Percentiles rank a stretch among this genome's conserved stretches.
Conservation (phyloP, 2,113 vertebrate species). For the Nanorana parkeri region DNA sequence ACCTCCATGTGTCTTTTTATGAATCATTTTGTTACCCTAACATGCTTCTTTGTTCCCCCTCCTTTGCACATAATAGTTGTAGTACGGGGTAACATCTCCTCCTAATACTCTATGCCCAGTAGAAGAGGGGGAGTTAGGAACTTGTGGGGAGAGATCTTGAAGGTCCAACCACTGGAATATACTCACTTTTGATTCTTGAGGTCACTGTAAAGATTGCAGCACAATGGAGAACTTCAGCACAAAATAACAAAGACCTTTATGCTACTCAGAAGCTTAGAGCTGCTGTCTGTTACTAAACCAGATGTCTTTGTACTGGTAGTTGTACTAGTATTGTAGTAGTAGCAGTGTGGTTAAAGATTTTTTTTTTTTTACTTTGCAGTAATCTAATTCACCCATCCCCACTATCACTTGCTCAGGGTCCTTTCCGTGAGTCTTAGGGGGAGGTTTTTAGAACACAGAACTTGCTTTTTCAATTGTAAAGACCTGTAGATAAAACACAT, state of each 20-base stretch:
- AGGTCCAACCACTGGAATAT: conserved; percentile 55
- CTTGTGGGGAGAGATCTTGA: neutral
- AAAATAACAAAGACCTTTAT: neutral
- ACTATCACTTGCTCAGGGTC: conserved; percentile 41
- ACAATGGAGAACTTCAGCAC: conserved; percentile 4
- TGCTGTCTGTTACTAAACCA: neutral
- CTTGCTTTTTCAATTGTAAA: conserved; percentile 37
- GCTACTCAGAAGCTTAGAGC: conserved; percentile 6
- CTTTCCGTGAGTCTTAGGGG: conserved; percentile 36
- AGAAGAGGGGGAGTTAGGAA: neutral
- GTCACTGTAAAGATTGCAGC: conserved; percentile 40
- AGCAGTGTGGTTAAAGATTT: neutral
- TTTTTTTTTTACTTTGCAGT: conserved; percentile 25
- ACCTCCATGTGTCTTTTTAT: conserved; percentile 15
- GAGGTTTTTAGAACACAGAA: conserved; percentile 5
- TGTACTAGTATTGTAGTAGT: conserved; percentile 16
- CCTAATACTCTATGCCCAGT: conserved; percentile 33
- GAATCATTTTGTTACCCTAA: conserved; percentile 27
- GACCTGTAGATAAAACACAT: conserved; percentile 43
- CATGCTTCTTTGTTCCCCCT: conserved; percentile 1
- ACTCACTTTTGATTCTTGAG: conserved; percentile 10
- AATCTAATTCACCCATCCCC: neutral
- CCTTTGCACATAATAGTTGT: conserved; percentile 5
- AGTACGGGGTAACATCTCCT: conserved; percentile 9
- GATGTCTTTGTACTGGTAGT: neutral